phyloP scores from a whole-genome alignment of 2,113 vertebrate genomes.

The Lepidiolamprologus cunningtoni region DNA sequence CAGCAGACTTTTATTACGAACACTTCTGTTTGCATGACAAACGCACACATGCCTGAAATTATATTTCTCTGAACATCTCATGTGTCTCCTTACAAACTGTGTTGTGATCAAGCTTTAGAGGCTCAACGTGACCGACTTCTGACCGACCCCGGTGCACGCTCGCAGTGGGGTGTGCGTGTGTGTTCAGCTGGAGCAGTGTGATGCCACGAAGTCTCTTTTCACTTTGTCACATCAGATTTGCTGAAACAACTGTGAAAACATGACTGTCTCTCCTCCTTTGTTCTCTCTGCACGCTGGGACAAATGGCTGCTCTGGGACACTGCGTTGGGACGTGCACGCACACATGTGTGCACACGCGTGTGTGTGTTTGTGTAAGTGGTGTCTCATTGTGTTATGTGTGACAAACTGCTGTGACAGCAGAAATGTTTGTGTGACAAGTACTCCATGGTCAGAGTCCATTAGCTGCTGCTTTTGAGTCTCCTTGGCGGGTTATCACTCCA shows the following conservation, averaged over 20 bases:
- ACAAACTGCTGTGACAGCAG: conserved; percentile 72
- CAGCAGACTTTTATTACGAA: not conserved
- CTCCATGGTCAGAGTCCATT: conserved; percentile 60
- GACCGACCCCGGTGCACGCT: not conserved
- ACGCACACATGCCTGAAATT: not conserved
- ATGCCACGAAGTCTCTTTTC: conserved; percentile 73
- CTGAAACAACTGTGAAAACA: conserved; percentile 84
- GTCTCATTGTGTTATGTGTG: conserved; percentile 55
- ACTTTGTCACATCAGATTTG: conserved; percentile 85
- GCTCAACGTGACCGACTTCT: not conserved
- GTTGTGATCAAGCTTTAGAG: not conserved
- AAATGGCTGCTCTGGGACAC: conserved; percentile 73
- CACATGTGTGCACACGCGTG: not conserved
- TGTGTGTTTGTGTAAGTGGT: not conserved
- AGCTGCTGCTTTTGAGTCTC: conserved; percentile 61
- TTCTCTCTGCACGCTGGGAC: conserved; percentile 53
- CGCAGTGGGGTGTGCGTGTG: conserved; percentile 5
- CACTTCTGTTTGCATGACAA: not conserved
- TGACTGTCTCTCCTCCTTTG: conserved; percentile 66
- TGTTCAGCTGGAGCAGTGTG: conserved; percentile 66
- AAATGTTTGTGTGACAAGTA: conserved; percentile 74
- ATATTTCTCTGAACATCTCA: not conserved
- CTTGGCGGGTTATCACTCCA: conserved; percentile 57
- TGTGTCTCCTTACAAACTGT: not conserved
- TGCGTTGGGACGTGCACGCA: not conserved